Conservation (phyloP, 2,797 vertebrate genomes). For the Hippoglossus hippoglossus region DNA sequence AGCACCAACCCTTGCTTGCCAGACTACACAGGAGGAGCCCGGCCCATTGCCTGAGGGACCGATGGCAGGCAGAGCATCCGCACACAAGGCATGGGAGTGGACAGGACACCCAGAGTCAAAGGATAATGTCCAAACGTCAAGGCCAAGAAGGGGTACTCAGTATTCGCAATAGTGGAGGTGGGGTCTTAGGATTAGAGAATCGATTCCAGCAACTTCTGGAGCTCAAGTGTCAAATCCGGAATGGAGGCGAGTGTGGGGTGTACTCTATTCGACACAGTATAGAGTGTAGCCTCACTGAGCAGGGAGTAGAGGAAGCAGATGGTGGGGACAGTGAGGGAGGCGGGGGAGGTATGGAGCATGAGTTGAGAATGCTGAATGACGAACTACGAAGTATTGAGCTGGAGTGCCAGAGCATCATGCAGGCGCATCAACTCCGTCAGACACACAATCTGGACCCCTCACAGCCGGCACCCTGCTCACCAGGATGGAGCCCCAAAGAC, state of each 20-base stretch:
- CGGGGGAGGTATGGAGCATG: slow-evolving; percentile 87
- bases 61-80: slow-evolving; percentile 77
- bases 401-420: slow-evolving; percentile 97
- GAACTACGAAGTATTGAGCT: slow-evolving; percentile 94
- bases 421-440: slow-evolving; percentile 91
- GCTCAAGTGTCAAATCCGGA: slow-evolving; percentile 94
- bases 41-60: slow-evolving; percentile 74
- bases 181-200: slow-evolving; percentile 81
- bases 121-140: slow-evolving; percentile 60
- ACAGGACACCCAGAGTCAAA: slow-evolving; percentile 54
- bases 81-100: slow-evolving; percentile 46
- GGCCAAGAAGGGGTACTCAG: slow-evolving; percentile 60
- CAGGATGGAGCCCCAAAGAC: slow-evolving; percentile 71
- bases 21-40: slow-evolving; percentile 78
- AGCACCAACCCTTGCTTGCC: slow-evolving; percentile 85
- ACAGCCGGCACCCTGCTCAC: slow-evolving; percentile 46
- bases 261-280: slow-evolving; percentile 95
- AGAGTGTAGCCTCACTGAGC: slow-evolving; percentile 88
- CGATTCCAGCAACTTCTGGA: slow-evolving; percentile 93
- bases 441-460: slow-evolving; percentile 76
- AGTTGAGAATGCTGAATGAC: slow-evolving; percentile 94
- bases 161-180: slow-evolving; percentile 69
- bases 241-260: slow-evolving; percentile 91
- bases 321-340: slow-evolving; percentile 75
- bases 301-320: slow-evolving; percentile 77